Evolutionary conservation across 2,113 vertebrate species (phyloP), one percentile per base, ranked within the genome.

Genomic region (Apodemus speciosus): DNA sequence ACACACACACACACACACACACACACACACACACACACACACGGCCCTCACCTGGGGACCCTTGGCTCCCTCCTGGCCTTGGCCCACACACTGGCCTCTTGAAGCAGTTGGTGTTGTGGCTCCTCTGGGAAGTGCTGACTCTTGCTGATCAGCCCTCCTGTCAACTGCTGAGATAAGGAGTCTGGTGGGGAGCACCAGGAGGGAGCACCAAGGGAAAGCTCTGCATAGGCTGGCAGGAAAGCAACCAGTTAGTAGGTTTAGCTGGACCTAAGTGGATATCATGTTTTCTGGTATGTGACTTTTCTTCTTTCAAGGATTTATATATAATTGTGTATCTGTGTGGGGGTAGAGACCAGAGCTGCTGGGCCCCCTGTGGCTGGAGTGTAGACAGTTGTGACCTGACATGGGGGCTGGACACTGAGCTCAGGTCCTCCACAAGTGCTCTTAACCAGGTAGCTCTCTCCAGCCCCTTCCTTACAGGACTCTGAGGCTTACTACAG

Each of bases 81-180:
- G 18, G 64, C 25, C 46, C 53, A 60, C 56, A 6, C 56, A 84
- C 49, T 87, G 43, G 21, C 43, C 40, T 91, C 38, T 89, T 84
- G 38, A 89, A 85, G 66, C 38, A 73, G 18, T 85, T 62, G 21
- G 53, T 72, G 40, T 6, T 13, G 2, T 75, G 21, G 77, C 6
- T 88, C 88, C 66, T 91, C 77, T 16, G 88, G 40, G 69, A 94
- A 84, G 77, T 1, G 10, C 58, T 94, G n/a, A 21, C 43, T 94
- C 88, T 88, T 1, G 0, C 25, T 95, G 51, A 80, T 13, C 64
- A 56, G 49, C 49, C 66, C 83, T 89, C 35, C 93, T 35, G 43
- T 58, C 58, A 84, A 60, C 66, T 27, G 58, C 71, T 87, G 56
- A 88, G 87, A 60, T 92, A 75, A 77, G 77, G n/a, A 43, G 23